Base-by-base conservation (phyloP, 2,888 invertebrate genomes). In the Euzophera pinguis region DNA sequence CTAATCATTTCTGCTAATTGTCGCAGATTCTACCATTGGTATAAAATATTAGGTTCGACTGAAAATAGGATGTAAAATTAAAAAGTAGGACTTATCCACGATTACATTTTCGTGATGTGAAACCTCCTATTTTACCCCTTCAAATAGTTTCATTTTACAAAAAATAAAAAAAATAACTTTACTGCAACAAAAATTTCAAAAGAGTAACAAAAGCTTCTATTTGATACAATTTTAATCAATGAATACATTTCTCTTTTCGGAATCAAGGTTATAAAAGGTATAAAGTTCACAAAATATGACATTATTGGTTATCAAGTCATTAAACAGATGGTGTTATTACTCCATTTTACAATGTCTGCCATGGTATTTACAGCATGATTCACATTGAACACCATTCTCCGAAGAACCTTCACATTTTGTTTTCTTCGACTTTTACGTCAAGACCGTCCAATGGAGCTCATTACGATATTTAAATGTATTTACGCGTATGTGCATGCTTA, bases 1-100 rank as follows among this genome's bases (percentile, higher is more conserved):
- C 34, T 50, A 32, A 50, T 50, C 50, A 49, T 54, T 52, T 41
- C 42, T 56, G 35, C 52, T 54, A 53, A 48, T 53, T 50, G 42
- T 32, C n/a, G 8, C 17, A 17, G 32, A 50, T 34, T 42, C 39
- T n/a, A 48, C 51, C 22, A 27, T 12, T 34, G 57, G n/a, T n/a
- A n/a, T n/a, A n/a, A n/a, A 16, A 47, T 12, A 58, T 61, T 37
- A 61, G 58, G 60, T 67, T 65, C 67, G 67, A 47, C 22, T 22
- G 22, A 22, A 22, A 22, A 22, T 22, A 22, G n/a, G 22, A 22
- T 22, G 2, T 3, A 22, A 5, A 22, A 22, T 22, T 3, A 22
- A 22, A 22, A 22, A 22, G 22, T n/a, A n/a, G n/a, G n/a, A n/a
- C n/a, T n/a, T n/a, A n/a, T n/a, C n/a, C n/a, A n/a, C n/a, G n/a